Base-by-base conservation (phyloP, 2,888 invertebrate genomes). In the Dendrolimus pini region DNA sequence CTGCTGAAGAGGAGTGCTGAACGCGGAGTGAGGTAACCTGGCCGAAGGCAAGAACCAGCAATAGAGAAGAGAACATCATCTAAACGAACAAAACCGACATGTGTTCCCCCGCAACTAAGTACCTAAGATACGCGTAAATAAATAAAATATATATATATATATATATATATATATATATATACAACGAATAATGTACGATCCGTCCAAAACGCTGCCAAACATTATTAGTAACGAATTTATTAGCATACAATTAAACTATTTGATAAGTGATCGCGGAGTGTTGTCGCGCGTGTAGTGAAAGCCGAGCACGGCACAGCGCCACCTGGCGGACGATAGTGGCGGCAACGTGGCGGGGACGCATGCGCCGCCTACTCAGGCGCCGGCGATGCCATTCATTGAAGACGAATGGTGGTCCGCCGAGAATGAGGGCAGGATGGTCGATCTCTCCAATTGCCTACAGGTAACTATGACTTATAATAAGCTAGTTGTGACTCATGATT, bases 351-450 rank as follows among this genome's bases (percentile, higher is more conserved):
- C 93, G 93, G 93, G 92, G 89, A 85, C 93, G 81, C 91, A 92
- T 91, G 92, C 92, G 86, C 90, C 92, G 91, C 85, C 91, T 85
- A 92, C 88, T 82, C 91, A 91, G 91, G 92, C 93, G 87, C 89
- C 94, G 94, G 94, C 95, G 93, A 97, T 97, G 97, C 97, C 97
- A 93, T 97, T 97, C 93, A 97, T 97, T 91, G 97, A 97, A 93
- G 97, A 97, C 93, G 97, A 97, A 86, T 93, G 97, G 84, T 97
- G 97, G 97, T 96, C 97, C 93, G 96, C 96, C 80, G 97, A 97
- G 93, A 97, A 96, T 92, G 97, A 97, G 92, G 96, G 96, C 86
- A 97, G 96, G 89, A 96, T 97, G 94, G 96, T 97, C 78, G 97
- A 97, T 84, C 93, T 97, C 81, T 95, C 96, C 73, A 95, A 95